These are phyloP conservation scores for Mobula hypostoma DNA, from an alignment of 2,113 vertebrate species.

Conservation along the genomic window DNA sequence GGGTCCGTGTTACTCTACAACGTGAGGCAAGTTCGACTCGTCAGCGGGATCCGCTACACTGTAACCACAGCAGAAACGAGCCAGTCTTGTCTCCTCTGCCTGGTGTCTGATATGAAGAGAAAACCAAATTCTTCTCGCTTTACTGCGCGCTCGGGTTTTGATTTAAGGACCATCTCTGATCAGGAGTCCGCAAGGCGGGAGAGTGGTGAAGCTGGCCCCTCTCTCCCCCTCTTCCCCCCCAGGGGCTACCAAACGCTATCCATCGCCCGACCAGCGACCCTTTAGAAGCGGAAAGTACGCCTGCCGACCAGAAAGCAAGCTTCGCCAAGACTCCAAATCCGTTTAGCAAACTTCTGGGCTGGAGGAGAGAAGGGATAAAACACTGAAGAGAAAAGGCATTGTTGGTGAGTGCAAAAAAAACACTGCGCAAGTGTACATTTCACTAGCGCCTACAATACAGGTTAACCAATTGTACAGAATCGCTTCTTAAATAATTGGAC, in stretches of 20 bases:
- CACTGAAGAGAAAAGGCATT: too few species aligned
- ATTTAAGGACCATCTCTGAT: too few species aligned
- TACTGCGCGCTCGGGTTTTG: neutral
- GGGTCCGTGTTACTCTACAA: neutral
- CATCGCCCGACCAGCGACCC: neutral
- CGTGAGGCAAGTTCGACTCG: neutral
- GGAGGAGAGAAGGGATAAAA: neutral
- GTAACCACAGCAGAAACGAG: too few species aligned
- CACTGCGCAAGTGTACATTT: neutral
- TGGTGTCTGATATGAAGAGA: neutral
- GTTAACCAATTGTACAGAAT: neutral
- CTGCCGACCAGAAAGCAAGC: neutral
- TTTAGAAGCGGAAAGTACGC: neutral
- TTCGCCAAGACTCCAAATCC: neutral
- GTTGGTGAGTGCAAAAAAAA: neutral
- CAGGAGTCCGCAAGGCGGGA: too few species aligned
- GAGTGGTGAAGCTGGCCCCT: too few species aligned
- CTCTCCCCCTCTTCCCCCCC: too few species aligned
- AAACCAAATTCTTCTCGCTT: neutral
- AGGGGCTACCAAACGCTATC: too few species aligned
- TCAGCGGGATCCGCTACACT: too few species aligned
- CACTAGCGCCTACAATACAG: neutral
- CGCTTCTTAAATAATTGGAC: neutral
- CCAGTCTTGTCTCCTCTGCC: neutral
- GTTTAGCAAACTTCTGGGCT: neutral